Base-by-base conservation (phyloP, 2,797 vertebrate species). In the Lagocephalus sceleratus region DNA sequence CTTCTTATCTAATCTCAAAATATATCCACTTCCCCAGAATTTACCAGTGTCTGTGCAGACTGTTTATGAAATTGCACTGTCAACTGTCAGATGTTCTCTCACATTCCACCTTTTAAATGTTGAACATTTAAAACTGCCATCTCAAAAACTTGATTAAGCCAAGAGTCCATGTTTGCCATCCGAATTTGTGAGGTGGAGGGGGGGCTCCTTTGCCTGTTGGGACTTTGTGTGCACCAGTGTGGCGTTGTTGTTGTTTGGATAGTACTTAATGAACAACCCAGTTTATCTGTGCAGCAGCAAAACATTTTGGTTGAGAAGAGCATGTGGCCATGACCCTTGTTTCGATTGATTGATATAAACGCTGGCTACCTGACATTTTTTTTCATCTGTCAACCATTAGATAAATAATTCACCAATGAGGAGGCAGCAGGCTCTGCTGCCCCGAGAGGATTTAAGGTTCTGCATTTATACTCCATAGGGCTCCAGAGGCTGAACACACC, bases 391-490 rank as follows among this genome's bases (percentile, higher is more conserved):
- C 66, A 68, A 62, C 9, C 17, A 57, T 41, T 20, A 72, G 50
- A 72, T 79, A 25, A 83, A 84, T 83, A 71, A 84, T 81, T 81
- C 67, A 84, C 72, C 67, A 61, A 58, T 61, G 61, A 71, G 68
- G 66, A 60, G 58, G 57, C 45, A 44, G 61, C 61, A 56, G 68
- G 55, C 63, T 61, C 40, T 76, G 57, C 48, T 20, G 65, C 55
- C 68, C 52, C 42, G 2, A 16, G 68, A 70, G 74, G 51, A 62
- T 47, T 57, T 14, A 17, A 65, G 49, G 62, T 60, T 74, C 52
- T 56, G 69, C 59, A 78, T 32, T 76, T 44, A 51, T 15, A 0
- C 40, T 64, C 54, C 63, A 39, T 60, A 57, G 72, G 67, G 65
- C 62, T 77, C 50, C 40, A 53, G 66, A 74, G 66, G 63, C 73